phyloP scores from a whole-genome alignment of 2,888 invertebrate species.

The Notocelia uddmanniana region DNA sequence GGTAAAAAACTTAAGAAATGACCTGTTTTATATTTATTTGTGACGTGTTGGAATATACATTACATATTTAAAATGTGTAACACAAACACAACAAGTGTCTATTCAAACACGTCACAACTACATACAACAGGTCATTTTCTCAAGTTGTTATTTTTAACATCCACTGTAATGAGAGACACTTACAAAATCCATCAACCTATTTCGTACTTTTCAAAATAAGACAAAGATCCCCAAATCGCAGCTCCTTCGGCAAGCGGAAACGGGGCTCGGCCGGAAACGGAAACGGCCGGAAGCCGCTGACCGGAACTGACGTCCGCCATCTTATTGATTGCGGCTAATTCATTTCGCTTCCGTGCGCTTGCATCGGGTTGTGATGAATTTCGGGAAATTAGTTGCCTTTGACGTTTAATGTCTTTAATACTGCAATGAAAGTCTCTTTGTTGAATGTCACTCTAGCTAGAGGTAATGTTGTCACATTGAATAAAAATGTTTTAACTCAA shows the following conservation, averaged over 20 bases:
- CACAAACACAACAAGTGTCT: no score
- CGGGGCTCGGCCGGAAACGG: conserved; percentile 61
- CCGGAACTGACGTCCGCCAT: conserved; percentile 63
- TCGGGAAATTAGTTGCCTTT: conserved; percentile 32
- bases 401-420: conserved; percentile 10
- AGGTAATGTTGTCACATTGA: neutral
- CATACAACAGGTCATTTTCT: no score
- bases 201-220: conserved; percentile 31
- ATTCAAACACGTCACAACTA: no score
- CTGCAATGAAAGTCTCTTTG: neutral
- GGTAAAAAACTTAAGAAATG: no score
- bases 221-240: conserved; percentile 46
- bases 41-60: no score
- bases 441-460: neutral
- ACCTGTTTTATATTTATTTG: no score
- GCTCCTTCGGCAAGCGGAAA: conserved; percentile 56
- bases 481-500: no score
- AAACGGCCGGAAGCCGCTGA: conserved; percentile 69
- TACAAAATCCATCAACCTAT: conserved; percentile 18
- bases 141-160: no score
- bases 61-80: no score
- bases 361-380: conserved; percentile 28
- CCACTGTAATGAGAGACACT: neutral
- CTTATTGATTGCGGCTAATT: conserved; percentile 77
- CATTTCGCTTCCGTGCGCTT: conserved; percentile 54